Evolutionary conservation across 1,140 invertebrate genomes (phyloP), one percentile per base, ranked within the genome.

Genomic region (Harpegnathos saltator): DNA sequence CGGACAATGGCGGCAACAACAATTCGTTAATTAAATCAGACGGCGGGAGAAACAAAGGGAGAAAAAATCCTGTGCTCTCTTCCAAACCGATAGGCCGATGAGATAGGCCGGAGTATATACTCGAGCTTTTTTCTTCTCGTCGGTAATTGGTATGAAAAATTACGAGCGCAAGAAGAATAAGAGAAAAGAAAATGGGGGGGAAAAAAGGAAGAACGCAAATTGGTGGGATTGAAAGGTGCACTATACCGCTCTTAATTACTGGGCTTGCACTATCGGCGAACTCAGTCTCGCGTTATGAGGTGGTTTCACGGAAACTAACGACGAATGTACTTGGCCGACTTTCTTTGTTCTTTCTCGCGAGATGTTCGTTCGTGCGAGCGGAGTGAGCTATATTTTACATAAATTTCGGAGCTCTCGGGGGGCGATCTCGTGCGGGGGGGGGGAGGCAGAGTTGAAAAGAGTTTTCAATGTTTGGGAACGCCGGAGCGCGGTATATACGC

Each of bases 91-190:
- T 78, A 68, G 33, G 1, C n/a, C 29, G 5, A 1, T 1, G 62
- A 78, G 52, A 77, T 54, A 62, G 17, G 24, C 38, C 11, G 58
- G 3, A n/a, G n/a, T n/a, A n/a, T n/a, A 59, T 2, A 12, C 29
- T 77, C 48, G 50, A 44, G 19, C 29, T 54, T 71, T 69, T 14
- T 71, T 24, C 48, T n/a, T 61, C 22, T 48, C 78, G n/a, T 19
- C 48, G 38, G 14, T 74, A 87, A 87, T 78, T 84, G 85, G 81
- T 73, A 87, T 61, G 38, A 83, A 85, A 86, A 86, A 75, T 85
- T 80, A 50, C 77, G 50, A 54, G 44, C 73, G 58, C 33, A 74
- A 62, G 73, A 78, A 78, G 3, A 44, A 44, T 9, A 11, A 44
- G 11, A 44, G 7, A 44, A 44, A 44, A n/a, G n/a, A n/a, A n/a